Conservation (phyloP, 2,888 invertebrate genomes). For the Epistrophe eligans region DNA sequence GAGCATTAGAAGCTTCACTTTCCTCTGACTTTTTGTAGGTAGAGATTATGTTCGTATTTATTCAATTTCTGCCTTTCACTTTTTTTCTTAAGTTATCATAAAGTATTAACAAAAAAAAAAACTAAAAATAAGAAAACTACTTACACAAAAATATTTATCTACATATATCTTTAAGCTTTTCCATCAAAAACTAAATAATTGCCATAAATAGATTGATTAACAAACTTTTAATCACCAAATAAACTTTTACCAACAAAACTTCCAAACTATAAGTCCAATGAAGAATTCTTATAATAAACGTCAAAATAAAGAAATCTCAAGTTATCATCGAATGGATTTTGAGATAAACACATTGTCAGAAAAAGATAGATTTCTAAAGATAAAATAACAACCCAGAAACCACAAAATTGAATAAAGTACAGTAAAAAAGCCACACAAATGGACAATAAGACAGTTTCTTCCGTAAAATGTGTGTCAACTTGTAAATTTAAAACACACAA, state of each 20-base stretch:
- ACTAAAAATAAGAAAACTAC: no score
- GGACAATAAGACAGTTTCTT: slow-evolving; percentile 19
- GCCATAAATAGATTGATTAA: slow-evolving; percentile 68
- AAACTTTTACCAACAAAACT: slow-evolving; percentile 35
- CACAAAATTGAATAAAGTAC: slow-evolving; percentile 59
- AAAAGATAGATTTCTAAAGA: neutral
- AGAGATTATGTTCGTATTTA: no score
- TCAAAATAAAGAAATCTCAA: slow-evolving; percentile 24
- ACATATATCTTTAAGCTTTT: neutral
- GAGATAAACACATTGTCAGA: slow-evolving; percentile 17
- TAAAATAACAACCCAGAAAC: neutral
- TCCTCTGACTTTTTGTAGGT: no score
- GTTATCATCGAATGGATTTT: slow-evolving; percentile 25
- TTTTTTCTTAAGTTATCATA: no score
- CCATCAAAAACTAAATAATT: slow-evolving; percentile 34
- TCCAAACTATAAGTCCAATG: neutral
- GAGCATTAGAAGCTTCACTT: no score
- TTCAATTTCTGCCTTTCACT: no score
- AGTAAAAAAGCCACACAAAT: slow-evolving; percentile 44
- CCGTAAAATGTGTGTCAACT: slow-evolving; percentile 45
- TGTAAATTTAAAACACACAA: slow-evolving; percentile 40
- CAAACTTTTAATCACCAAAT: slow-evolving; percentile 56
- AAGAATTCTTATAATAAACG: neutral
- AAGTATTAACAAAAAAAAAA: no score
- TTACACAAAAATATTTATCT: no score